These are phyloP conservation scores for Latheticus oryzae DNA, from an alignment of 2,888 invertebrate species.

Conservation along the genomic window DNA sequence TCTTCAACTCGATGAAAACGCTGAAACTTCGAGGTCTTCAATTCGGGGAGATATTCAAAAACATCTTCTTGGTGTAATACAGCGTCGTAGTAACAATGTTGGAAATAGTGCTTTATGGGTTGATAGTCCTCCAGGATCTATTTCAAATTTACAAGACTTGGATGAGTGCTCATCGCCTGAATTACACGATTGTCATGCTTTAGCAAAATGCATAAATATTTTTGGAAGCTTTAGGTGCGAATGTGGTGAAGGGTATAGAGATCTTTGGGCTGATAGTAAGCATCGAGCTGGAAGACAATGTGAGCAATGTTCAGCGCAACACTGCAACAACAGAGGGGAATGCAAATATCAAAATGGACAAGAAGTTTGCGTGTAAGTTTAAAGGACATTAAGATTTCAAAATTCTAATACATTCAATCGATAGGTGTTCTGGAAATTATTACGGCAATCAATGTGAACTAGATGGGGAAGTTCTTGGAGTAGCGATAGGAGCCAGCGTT, in stretches of 20 bases:
- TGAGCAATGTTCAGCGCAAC: constrained; percentile 79
- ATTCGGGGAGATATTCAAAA: constrained; percentile 83
- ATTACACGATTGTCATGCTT: constrained; percentile 85
- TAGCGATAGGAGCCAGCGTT: constrained; percentile 90
- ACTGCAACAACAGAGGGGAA: constrained; percentile 87
- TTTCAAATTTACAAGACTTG: constrained; percentile 82
- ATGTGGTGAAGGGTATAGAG: constrained; percentile 81
- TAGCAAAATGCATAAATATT: constrained; percentile 82
- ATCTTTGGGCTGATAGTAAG: constrained; percentile 77
- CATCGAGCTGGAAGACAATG: constrained; percentile 80
- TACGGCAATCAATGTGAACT: constrained; percentile 91
- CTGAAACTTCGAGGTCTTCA: constrained; percentile 75
- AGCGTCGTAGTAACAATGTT: constrained; percentile 86
- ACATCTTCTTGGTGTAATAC: constrained; percentile 85
- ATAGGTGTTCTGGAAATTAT: constrained; percentile 86
- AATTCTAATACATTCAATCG: no score
- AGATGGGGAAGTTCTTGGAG: constrained; percentile 91
- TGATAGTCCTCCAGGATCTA: constrained; percentile 82
- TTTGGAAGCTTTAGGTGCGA: constrained; percentile 86
- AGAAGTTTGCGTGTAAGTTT: constrained; percentile 79
- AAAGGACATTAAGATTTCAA: no score
- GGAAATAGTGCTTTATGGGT: constrained; percentile 89
- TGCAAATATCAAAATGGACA: constrained; percentile 82
- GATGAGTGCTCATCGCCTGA: constrained; percentile 88
- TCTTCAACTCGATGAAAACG: constrained; percentile 81